phyloP scores from a whole-genome alignment of 2,888 invertebrate genomes.

The Octonoba sinensis region DNA sequence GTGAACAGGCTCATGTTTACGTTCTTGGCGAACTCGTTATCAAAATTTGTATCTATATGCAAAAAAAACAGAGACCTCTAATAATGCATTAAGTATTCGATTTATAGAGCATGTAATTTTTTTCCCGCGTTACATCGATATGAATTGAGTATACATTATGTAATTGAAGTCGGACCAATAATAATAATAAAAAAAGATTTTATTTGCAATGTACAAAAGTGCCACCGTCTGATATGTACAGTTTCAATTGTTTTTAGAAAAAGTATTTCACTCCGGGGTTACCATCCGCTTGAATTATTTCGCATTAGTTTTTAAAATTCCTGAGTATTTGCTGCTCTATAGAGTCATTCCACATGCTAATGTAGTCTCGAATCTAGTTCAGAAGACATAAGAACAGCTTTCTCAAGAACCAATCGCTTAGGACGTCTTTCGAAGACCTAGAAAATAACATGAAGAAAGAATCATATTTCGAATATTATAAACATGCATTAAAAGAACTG shows the following conservation, averaged over 20 bases:
- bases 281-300: constrained; percentile 27
- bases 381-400: constrained; percentile 53
- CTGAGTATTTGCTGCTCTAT: constrained; percentile 44
- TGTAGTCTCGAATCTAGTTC: constrained; percentile 26
- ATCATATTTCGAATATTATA: no score
- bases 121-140: no score
- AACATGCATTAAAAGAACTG: no score
- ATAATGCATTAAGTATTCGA: no score
- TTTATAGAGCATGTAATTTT: no score
- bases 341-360: constrained; percentile 37
- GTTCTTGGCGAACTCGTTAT: no score
- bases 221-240: constrained; percentile 32
- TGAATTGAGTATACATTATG: no score
- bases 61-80: no score
- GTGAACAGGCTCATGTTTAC: no score
- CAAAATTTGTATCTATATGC: no score
- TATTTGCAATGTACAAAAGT: constrained; percentile 50
- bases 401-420: constrained; percentile 52
- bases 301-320: constrained; percentile 37
- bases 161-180: no score
- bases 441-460: constrained; percentile 6
- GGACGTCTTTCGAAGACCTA: constrained; percentile 51
- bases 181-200: neutral
- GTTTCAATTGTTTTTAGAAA: constrained; percentile 18
- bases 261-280: constrained; percentile 21